Conservation (phyloP, 2,888 invertebrate species). For the Creontiades dilutus region DNA sequence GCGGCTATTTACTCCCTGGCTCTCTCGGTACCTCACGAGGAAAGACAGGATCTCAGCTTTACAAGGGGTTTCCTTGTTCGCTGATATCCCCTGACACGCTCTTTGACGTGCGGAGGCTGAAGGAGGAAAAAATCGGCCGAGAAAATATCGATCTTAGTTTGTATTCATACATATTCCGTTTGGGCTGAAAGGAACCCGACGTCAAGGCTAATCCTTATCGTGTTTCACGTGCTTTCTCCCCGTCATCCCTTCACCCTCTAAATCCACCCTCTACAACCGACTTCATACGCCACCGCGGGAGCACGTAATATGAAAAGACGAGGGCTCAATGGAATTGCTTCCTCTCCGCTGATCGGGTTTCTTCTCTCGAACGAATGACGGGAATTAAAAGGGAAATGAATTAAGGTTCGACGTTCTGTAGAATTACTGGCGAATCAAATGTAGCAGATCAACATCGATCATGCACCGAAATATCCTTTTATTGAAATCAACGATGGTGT, state of each 20-base stretch:
- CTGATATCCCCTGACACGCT: constrained; percentile 19
- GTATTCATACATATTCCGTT: constrained; percentile 54
- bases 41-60: neutral
- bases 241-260: neutral
- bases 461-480: too few relatives aligned
- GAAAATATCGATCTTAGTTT: constrained; percentile 54
- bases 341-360: neutral
- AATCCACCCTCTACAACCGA: neutral
- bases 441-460: too few relatives aligned
- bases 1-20: neutral
- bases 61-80: constrained; percentile 13
- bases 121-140: neutral
- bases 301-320: neutral
- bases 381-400: neutral
- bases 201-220: constrained; percentile 43
- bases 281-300: neutral
- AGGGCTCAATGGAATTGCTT: neutral
- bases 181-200: neutral
- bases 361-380: neutral
- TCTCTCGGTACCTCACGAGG: neutral
- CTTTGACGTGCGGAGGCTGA: neutral
- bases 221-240: neutral
- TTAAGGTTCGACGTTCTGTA: too few relatives aligned
- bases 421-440: too few relatives aligned
- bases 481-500: too few relatives aligned